A percentile compares a stretch with the other conserved stretches of the same genome.
Conservation (phyloP, 2,888 invertebrate genomes). For the Drosophila niveifrons region DNA sequence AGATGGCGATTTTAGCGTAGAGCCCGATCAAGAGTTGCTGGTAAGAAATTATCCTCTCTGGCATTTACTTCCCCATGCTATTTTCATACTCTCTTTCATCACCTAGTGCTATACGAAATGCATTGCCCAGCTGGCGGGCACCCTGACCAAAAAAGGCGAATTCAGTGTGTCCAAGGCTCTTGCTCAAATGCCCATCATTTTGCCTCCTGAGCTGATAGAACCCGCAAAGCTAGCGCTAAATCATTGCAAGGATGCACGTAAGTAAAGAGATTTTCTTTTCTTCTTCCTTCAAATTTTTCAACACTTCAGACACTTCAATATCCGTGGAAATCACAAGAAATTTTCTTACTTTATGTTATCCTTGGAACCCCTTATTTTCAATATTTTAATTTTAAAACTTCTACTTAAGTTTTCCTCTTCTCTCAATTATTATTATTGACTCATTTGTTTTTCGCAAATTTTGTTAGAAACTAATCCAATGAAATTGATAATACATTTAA, state of each 20-base stretch:
- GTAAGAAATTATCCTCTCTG: slow-evolving; percentile 49
- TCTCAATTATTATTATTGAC: too few relatives aligned
- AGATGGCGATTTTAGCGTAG: slow-evolving; percentile 72
- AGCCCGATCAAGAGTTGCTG: slow-evolving; percentile 76
- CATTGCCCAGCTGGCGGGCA: slow-evolving; percentile 82
- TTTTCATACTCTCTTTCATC: background rate
- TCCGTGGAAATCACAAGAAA: too few relatives aligned
- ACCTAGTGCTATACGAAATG: slow-evolving; percentile 82
- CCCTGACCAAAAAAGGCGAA: slow-evolving; percentile 83
- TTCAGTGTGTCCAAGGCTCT: slow-evolving; percentile 78
- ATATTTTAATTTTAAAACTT: too few relatives aligned
- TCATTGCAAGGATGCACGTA: slow-evolving; percentile 81
- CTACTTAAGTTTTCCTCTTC: too few relatives aligned
- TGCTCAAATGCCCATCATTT: slow-evolving; percentile 82
- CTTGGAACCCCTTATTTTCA: too few relatives aligned
- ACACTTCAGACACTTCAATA: too few relatives aligned
- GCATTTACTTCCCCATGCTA: background rate
- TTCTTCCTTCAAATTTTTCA: too few relatives aligned
- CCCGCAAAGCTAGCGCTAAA: slow-evolving; percentile 66
- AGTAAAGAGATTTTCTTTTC: too few relatives aligned
- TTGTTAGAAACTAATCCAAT: too few relatives aligned
- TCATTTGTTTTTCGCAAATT: too few relatives aligned
- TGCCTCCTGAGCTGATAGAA: slow-evolving; percentile 80
- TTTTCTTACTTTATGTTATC: too few relatives aligned
- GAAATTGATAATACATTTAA: too few relatives aligned